Evolutionary conservation across 1,140 invertebrate genomes (phyloP).

Genomic region (Aphelinus certus): DNA sequence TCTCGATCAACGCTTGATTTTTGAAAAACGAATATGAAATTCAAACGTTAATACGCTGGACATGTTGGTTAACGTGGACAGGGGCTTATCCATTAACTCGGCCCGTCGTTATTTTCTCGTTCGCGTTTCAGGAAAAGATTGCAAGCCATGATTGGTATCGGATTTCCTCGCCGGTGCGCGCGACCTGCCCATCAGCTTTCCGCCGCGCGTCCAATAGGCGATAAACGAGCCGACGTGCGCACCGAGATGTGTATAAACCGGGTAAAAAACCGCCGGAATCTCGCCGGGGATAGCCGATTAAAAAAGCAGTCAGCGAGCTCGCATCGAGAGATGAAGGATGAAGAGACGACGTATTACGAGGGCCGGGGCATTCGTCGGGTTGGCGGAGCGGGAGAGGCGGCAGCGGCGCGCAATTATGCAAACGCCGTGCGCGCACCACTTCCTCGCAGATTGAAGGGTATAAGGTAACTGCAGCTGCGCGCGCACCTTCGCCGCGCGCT

Average conservation of each 20-base stretch:
- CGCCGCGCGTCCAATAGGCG: constrained; percentile 5
- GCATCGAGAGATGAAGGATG: constrained; percentile 34
- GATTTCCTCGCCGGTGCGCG: not conserved
- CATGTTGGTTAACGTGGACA: too few relatives aligned
- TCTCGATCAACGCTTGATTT: too few relatives aligned
- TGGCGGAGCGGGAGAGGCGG: not conserved
- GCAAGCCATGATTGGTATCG: not conserved
- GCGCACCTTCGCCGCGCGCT: constrained; percentile 24
- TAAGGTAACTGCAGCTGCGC: constrained; percentile 54
- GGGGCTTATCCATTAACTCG: too few relatives aligned
- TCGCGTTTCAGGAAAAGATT: constrained; percentile 1
- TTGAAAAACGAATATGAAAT: too few relatives aligned
- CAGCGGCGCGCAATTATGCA: constrained; percentile 56
- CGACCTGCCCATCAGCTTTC: too few relatives aligned
- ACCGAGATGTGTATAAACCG: not conserved
- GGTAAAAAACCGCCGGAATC: not conserved
- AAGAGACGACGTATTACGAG: constrained; percentile 35
- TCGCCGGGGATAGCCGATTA: not conserved
- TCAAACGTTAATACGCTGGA: too few relatives aligned
- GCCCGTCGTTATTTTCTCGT: too few relatives aligned
- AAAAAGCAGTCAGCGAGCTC: not conserved
- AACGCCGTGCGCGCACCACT: constrained; percentile 49
- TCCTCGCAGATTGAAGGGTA: constrained; percentile 60
- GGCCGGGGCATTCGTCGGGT: constrained; percentile 17
- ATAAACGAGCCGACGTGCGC: constrained; percentile 14